A percentile compares a stretch with the other conserved stretches of the same genome.
These are phyloP conservation scores for Dascyllus trimaculatus DNA, from an alignment of 2,113 vertebrate genomes.

Conservation along the genomic window DNA sequence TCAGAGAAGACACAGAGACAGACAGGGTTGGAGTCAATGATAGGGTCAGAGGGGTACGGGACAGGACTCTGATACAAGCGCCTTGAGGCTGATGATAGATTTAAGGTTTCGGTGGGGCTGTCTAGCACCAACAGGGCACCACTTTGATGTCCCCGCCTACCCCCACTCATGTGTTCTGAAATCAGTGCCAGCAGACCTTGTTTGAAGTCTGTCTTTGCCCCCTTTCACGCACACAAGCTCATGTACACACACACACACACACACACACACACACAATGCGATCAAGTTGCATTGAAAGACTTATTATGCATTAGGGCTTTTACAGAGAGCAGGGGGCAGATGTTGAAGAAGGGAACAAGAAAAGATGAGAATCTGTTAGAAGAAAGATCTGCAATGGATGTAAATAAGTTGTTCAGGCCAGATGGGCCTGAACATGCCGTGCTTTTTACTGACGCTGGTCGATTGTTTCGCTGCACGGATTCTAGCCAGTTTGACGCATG, in stretches of 20 bases:
- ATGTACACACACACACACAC: not conserved
- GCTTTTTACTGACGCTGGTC: conserved; percentile 19
- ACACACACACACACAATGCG: conserved; percentile 17
- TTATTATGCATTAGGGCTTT: conserved; percentile 53
- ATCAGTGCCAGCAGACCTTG: conserved; percentile 75
- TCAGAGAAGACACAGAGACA: conserved; percentile 55
- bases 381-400: conserved; percentile 66
- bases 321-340: conserved; percentile 32
- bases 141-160: conserved; percentile 81
- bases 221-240: not conserved
- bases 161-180: conserved; percentile 65
- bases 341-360: conserved; percentile 51
- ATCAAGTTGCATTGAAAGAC: conserved; percentile 63
- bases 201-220: conserved; percentile 67
- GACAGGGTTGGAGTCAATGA: conserved; percentile 66
- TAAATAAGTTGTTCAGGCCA: conserved; percentile 75
- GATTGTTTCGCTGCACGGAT: not conserved
- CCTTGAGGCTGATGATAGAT: conserved; percentile 77
- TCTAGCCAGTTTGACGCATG: conserved; percentile 3
- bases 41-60: conserved; percentile 76
- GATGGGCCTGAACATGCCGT: conserved; percentile 76
- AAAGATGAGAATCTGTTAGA: conserved; percentile 59
- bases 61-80: conserved; percentile 57
- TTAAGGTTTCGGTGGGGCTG: conserved; percentile 64
- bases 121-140: conserved; percentile 63